phyloP scores from a whole-genome alignment of 2,113 vertebrate species.

The Lichenostomus cassidix region DNA sequence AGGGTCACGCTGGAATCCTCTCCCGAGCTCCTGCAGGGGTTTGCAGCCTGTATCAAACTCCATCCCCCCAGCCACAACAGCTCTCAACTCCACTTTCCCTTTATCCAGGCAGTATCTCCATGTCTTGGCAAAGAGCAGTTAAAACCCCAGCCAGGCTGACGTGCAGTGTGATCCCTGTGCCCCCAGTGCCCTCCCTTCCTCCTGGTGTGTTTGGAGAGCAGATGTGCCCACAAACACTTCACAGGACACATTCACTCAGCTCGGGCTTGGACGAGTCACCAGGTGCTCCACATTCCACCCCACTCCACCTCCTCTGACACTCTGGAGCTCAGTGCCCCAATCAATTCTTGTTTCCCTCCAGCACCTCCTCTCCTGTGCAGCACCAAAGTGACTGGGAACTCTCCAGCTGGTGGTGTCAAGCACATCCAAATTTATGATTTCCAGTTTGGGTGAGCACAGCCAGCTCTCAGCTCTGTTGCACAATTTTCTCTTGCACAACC shows the following conservation, averaged over 20 bases:
- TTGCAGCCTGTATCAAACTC: background rate
- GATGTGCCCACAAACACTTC: background rate
- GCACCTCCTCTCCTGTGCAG: background rate
- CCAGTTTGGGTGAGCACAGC: background rate
- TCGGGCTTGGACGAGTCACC: background rate
- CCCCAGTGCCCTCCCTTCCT: background rate
- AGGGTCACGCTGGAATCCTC: fast-evolving
- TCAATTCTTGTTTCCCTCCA: background rate
- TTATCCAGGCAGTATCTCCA: fast-evolving
- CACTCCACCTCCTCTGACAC: background rate
- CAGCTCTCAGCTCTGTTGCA: background rate
- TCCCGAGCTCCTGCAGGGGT: background rate
- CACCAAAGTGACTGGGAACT: background rate
- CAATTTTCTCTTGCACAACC: background rate
- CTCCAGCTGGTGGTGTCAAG: background rate
- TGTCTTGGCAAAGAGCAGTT: background rate
- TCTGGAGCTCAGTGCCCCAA: background rate
- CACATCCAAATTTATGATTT: background rate
- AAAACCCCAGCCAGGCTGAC: fast-evolving
- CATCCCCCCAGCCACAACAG: background rate
- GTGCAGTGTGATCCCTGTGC: background rate
- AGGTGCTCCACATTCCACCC: background rate
- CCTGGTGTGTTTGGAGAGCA: background rate
- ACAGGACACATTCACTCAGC: background rate
- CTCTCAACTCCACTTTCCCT: background rate